Base-by-base conservation (phyloP, 2,888 invertebrate genomes). In the Athetis lepigone region DNA sequence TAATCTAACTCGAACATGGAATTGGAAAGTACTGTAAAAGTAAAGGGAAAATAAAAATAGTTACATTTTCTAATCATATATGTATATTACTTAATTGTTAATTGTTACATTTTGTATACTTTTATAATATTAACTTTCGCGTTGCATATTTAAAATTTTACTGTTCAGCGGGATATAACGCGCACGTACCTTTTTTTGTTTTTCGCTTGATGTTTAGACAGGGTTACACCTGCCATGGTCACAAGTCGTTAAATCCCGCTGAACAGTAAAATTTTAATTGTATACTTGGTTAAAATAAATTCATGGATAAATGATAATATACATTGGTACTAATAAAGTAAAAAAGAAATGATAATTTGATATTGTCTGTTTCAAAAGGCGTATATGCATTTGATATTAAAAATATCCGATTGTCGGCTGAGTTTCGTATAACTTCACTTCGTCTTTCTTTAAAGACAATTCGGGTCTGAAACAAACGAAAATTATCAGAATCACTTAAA, bases 391-490 rank as follows among this genome's bases (percentile, higher is more conserved):
- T 13, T 51, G 29, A 33, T 67, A 18, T 50, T 85, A 90, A 82
- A 90, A 93, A 82, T 92, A 93, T 42, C 88, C 89, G 63, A 93
- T 90, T 42, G 82, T 85, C 75, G 89, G 90, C 63, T 89, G 90
- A 0, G 88, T 69, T 65, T 92, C 93, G 70, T 93, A 94, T 18
- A 93, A 82, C 80, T 93, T 92, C 43, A 89, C 92, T 36, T 94
- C 93, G 62, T 93, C 92, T 73, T 94, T 94, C 81, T 93, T 94
- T 84, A 93, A 65, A 7, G 85, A 79, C 66, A 94, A 77, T 66
- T 94, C 93, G 1, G 94, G 92, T 78, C 94, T 94, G 77, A 46
- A 91, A 75, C 19, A 77, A 70, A 72, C 39, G 60, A 50, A 25
- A 49, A 27, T 37, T 39, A 19, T 64, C 25, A 55, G 19, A 58